Percentiles rank a stretch among this genome's conserved stretches.
Conservation (phyloP, 2,888 invertebrate genomes). For the Stratiomys singularior region DNA sequence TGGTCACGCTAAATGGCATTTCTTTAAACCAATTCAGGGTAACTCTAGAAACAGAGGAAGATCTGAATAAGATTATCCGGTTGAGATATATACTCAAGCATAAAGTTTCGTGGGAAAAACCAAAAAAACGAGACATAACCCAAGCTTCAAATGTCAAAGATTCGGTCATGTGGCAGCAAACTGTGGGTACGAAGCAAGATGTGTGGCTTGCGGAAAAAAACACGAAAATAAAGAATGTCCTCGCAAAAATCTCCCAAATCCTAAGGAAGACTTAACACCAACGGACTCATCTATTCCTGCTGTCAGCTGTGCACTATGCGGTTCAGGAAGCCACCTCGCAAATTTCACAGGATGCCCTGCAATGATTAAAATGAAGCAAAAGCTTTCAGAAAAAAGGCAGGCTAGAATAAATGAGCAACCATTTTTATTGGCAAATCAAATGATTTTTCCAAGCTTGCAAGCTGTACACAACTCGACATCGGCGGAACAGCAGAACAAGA, state of each 20-base stretch:
- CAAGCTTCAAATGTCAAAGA: constrained; percentile 14
- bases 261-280: neutral
- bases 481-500: no score
- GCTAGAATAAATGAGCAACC: neutral
- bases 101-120: neutral
- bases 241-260: neutral
- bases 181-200: neutral
- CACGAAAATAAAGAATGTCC: neutral
- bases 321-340: neutral
- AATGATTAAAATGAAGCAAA: neutral
- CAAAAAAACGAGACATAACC: neutral
- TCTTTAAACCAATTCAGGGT: neutral
- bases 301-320: neutral
- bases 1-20: neutral
- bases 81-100: neutral
- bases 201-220: neutral
- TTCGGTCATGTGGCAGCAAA: constrained; percentile 15
- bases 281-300: neutral
- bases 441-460: neutral
- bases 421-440: neutral
- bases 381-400: neutral
- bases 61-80: neutral
- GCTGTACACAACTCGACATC: no score
- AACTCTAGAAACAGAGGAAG: neutral
- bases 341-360: neutral